Conservation (phyloP, 2,113 vertebrate genomes). For the Caretta caretta region DNA sequence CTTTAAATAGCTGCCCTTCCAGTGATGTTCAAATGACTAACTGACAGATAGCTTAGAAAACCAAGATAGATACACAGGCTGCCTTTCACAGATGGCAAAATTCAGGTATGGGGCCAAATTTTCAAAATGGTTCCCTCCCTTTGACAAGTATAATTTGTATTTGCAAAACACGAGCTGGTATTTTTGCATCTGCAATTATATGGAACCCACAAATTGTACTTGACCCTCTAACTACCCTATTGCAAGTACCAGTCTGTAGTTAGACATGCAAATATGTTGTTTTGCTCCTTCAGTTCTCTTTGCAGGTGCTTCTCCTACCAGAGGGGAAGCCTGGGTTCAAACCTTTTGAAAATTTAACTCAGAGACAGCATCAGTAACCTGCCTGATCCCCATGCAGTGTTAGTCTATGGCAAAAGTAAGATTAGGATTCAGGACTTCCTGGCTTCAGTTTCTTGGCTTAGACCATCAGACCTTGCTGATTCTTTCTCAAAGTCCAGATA, state of each 20-base stretch:
- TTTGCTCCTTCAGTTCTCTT: not conserved
- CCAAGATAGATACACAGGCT: not conserved
- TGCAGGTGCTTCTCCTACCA: not conserved
- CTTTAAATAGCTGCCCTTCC: not conserved
- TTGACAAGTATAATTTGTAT: conserved; percentile 12
- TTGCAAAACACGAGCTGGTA: not conserved
- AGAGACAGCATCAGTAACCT: not conserved
- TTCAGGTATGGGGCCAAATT: not conserved
- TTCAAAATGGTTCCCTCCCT: not conserved
- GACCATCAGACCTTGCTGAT: not conserved
- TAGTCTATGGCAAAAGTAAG: not conserved
- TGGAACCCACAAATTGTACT: not conserved
- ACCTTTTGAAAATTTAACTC: not conserved
- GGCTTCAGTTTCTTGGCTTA: not conserved
- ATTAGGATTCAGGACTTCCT: not conserved
- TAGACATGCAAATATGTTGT: not conserved
- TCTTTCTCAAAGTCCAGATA: conserved; percentile 1
- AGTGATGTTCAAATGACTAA: not conserved
- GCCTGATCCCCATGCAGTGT: not conserved
- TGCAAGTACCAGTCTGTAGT: not conserved
- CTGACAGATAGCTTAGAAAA: not conserved
- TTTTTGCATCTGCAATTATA: conserved; percentile 7
- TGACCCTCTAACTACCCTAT: not conserved
- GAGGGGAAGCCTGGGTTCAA: not conserved
- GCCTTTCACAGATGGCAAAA: not conserved